Evolutionary conservation across 2,797 vertebrate genomes (phyloP).

Genomic region (Nannoperca australis): DNA sequence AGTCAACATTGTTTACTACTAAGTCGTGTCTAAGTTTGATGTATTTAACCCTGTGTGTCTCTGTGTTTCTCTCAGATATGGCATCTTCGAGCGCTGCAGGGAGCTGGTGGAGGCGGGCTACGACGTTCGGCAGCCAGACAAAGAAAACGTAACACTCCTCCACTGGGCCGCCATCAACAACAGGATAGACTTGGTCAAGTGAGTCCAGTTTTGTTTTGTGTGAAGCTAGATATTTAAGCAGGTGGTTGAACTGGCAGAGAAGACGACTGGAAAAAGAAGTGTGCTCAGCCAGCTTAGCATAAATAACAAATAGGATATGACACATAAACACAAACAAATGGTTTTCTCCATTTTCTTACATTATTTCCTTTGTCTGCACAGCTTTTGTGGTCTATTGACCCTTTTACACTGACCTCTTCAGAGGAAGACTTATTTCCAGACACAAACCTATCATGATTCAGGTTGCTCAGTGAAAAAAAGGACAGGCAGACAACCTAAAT

Average conservation of each 20-base stretch:
- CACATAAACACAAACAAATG: neutral
- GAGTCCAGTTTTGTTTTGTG: constrained; percentile 65
- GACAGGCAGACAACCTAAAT: neutral
- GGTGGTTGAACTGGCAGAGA: neutral
- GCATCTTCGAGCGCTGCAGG: constrained; percentile 97
- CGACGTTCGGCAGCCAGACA: constrained; percentile 98
- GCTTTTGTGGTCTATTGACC: neutral
- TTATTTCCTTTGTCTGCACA: neutral
- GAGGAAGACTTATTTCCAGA: neutral
- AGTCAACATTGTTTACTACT: too few species aligned
- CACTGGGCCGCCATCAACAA: constrained; percentile 99
- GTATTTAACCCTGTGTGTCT: neutral
- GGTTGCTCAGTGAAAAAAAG: neutral
- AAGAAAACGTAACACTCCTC: constrained; percentile 98
- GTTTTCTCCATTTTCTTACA: neutral
- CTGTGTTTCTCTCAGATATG: constrained; percentile 86
- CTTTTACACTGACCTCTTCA: neutral
- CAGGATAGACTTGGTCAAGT: constrained; percentile 98
- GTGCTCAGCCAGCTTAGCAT: neutral
- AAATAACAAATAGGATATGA: neutral
- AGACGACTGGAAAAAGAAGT: neutral
- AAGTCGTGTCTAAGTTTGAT: neutral
- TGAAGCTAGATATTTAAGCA: neutral
- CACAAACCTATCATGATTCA: neutral
- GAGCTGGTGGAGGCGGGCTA: constrained; percentile 98